Base-by-base conservation (phyloP, 2,113 vertebrate genomes). In the Mellivora capensis region DNA sequence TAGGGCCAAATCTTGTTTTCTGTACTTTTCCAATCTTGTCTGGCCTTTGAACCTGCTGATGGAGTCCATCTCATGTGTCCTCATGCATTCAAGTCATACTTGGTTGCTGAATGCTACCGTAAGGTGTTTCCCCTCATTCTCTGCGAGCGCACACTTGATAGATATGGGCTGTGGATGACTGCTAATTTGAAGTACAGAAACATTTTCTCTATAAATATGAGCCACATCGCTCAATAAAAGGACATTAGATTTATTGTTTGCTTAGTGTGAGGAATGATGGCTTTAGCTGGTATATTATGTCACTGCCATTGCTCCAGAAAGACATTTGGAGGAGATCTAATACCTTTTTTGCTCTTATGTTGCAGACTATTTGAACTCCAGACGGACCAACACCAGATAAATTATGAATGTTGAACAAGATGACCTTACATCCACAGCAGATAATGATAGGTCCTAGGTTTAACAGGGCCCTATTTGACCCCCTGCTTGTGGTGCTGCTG, bases 351-450 rank as follows among this genome's bases (percentile, higher is more conserved):
- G 96, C 21, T 97, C 95, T 90, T 85, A 84, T 98, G 95, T 98
- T 99, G 95, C 98, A 99, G 99, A 98, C 94, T 86, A 98, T 98
- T 98, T 98, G 98, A 99, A 99, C 98, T 99, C 98, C 99, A 99
- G 99, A 99, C 99, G 99, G 99, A 99, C 99, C 99, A 99, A 99
- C 99, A 99, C 98, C 99, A 99, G 99, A 99, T 99, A 99, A 99
- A 99, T 99, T 99, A 99, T 99, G 99, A 99, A 99, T 99, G 99
- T 99, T 99, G 99, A 99, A 99, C 99, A 99, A 99, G 99, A 99
- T 99, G 99, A 99, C 99, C 99, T 99, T 99, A 99, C 99, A 99
- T 99, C 99, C 99, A 99, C 99, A 99, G 99, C 99, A 99, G 99
- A 99, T 99, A 99, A 99, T 99, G 99, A 99, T 99, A 99, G 99